Evolutionary conservation across 2,113 vertebrate genomes (phyloP).

Genomic region (Columbina picui): DNA sequence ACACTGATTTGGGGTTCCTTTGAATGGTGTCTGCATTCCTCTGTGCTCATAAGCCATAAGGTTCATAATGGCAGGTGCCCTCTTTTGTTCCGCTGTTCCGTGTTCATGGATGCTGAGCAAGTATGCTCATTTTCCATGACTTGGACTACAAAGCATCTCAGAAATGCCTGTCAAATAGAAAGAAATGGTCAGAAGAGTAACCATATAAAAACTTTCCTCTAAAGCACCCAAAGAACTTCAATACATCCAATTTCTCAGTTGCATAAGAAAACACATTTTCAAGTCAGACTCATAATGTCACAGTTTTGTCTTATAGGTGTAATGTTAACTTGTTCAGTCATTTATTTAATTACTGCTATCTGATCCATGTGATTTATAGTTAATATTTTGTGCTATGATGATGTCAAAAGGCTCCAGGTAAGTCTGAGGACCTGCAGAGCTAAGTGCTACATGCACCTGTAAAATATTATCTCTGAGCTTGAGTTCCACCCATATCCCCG

Average conservation of each 20-base stretch:
- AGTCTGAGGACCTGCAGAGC: background rate
- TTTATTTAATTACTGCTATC: background rate
- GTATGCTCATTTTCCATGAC: background rate
- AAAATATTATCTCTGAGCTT: background rate
- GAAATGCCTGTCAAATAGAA: background rate
- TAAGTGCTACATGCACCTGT: fast-evolving
- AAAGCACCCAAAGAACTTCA: background rate
- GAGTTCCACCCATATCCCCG: background rate
- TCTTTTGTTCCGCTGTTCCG: background rate
- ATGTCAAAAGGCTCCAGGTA: background rate
- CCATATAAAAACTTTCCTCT: background rate
- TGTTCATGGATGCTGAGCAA: background rate
- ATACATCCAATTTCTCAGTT: background rate
- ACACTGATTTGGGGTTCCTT: background rate
- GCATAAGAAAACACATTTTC: background rate
- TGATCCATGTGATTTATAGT: background rate
- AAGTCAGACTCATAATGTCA: background rate
- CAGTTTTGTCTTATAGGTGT: background rate
- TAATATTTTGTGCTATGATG: background rate
- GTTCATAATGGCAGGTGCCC: background rate
- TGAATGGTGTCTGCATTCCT: background rate
- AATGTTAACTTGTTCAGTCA: background rate
- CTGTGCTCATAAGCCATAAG: background rate
- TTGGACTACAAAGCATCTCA: background rate
- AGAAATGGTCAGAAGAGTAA: background rate